Conservation (phyloP, 1,140 invertebrate genomes). For the Trypoxylus dichotomus region DNA sequence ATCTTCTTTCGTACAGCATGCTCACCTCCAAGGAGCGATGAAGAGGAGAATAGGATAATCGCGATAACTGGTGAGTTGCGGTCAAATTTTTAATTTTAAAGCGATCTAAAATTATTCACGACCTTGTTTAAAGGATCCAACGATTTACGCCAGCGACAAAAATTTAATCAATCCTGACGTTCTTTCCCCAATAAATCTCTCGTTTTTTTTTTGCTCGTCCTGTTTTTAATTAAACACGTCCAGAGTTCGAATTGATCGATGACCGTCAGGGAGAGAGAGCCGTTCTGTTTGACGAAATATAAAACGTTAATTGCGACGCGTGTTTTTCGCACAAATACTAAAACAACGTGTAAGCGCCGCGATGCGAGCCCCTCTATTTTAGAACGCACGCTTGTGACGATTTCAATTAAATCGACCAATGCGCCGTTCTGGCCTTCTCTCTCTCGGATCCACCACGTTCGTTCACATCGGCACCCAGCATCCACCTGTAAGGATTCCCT, state of each 20-base stretch:
- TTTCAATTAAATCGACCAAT: slow-evolving; percentile 38
- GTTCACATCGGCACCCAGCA: not conserved
- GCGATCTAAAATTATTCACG: not conserved
- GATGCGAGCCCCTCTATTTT: not conserved
- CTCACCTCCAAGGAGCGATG: slow-evolving; percentile 12
- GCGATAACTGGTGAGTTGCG: slow-evolving; percentile 35
- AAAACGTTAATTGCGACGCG: slow-evolving; percentile 44
- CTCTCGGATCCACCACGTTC: not conserved
- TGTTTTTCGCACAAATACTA: not conserved
- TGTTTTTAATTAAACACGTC: slow-evolving; percentile 53
- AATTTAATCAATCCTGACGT: slow-evolving; percentile 52
- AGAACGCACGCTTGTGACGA: slow-evolving; percentile 31
- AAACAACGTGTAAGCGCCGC: not conserved
- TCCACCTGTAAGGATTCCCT: slow-evolving; percentile 19
- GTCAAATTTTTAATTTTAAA: not conserved
- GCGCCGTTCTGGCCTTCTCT: not conserved
- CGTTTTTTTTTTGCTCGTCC: slow-evolving; percentile 45
- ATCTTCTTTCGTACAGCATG: slow-evolving; percentile 22
- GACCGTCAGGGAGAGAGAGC: slow-evolving; percentile 32
- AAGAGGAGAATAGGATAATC: not conserved
- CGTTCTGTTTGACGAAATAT: slow-evolving; percentile 51
- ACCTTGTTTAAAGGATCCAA: not conserved
- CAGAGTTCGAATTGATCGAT: slow-evolving; percentile 49
- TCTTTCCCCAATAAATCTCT: slow-evolving; percentile 52
- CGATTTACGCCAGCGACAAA: slow-evolving; percentile 40